A percentile compares a stretch with the other conserved stretches of the same genome.
Conservation (phyloP, 2,797 vertebrate genomes). For the Astyanax mexicanus region DNA sequence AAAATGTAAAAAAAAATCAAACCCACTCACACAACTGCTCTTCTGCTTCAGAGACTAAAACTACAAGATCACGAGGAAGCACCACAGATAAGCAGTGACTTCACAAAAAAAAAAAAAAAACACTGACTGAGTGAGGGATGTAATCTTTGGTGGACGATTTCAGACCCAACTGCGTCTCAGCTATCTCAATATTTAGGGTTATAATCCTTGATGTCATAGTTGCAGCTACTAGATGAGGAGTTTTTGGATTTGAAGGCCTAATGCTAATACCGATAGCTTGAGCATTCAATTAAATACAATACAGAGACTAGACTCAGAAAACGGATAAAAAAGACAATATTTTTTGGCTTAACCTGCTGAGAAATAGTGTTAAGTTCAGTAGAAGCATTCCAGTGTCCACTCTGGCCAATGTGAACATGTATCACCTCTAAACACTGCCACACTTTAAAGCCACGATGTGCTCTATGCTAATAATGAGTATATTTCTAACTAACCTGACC, state of each 20-base stretch:
- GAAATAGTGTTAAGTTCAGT: background rate
- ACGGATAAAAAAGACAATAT: background rate
- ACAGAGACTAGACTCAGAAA: background rate
- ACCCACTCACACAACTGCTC: conserved; percentile 17
- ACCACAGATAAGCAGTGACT: background rate
- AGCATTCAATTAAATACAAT: background rate
- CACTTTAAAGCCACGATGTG: conserved; percentile 19
- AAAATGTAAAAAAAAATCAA: background rate
- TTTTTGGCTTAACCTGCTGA: no score
- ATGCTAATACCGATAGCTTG: background rate
- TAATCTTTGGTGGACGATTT: no score
- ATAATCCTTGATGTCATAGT: conserved; percentile 6
- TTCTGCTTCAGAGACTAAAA: background rate
- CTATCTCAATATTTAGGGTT: background rate
- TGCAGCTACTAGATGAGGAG: conserved; percentile 16
- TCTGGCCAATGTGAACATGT: background rate
- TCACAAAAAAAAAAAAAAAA: background rate
- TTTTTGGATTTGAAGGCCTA: background rate
- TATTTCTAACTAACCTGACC: background rate
- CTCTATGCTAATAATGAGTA: background rate
- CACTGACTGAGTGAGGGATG: background rate
- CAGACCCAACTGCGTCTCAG: background rate
- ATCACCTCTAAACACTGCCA: conserved; percentile 41
- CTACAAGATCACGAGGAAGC: background rate
- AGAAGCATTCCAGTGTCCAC: background rate